Percentiles rank a stretch among this genome's conserved stretches.
These are phyloP conservation scores for Sweltsa coloradensis DNA, from an alignment of 1,140 invertebrate genomes.

Conservation along the genomic window DNA sequence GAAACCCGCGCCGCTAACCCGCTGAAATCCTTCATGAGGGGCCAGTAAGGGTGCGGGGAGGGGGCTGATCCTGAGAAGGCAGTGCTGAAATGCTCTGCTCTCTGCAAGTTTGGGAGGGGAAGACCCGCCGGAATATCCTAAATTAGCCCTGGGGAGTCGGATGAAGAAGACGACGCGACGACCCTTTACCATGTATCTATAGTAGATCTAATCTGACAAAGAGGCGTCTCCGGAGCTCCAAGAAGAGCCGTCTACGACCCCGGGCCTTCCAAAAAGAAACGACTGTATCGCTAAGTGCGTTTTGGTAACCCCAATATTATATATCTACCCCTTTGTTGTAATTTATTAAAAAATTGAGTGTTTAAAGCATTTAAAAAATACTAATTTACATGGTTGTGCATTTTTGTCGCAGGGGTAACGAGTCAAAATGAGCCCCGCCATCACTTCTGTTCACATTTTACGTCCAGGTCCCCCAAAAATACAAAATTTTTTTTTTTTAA, in stretches of 20 bases:
- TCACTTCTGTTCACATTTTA: too few relatives aligned
- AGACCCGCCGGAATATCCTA: slow-evolving; percentile 6
- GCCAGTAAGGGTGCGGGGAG: slow-evolving; percentile 6
- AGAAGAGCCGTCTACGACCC: not conserved
- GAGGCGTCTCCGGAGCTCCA: slow-evolving; percentile 7
- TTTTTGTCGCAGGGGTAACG: too few relatives aligned
- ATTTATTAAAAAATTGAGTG: too few relatives aligned
- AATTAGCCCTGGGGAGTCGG: slow-evolving; percentile 6
- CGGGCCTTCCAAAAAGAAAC: slow-evolving; percentile 6
- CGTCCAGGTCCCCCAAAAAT: too few relatives aligned
- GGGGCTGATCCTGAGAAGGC: slow-evolving; percentile 3
- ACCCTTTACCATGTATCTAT: slow-evolving; percentile 2
- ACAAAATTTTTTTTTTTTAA: too few relatives aligned
- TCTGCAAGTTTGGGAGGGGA: slow-evolving; percentile 8
- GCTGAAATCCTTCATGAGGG: slow-evolving; percentile 6
- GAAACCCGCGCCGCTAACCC: slow-evolving; percentile 1
- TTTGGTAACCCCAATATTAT: too few relatives aligned
- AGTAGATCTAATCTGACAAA: slow-evolving; percentile 9
- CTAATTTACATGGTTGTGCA: too few relatives aligned
- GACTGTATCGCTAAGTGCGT: slow-evolving; percentile 7
- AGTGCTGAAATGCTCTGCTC: slow-evolving; percentile 4
- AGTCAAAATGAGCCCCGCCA: too few relatives aligned
- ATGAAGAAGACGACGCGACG: slow-evolving; percentile 8
- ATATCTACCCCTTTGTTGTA: too few relatives aligned
- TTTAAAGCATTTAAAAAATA: too few relatives aligned